Percentiles rank a stretch among this genome's conserved stretches.
phyloP scores from a whole-genome alignment of 2,113 vertebrate genomes.

The Chloebia gouldiae region DNA sequence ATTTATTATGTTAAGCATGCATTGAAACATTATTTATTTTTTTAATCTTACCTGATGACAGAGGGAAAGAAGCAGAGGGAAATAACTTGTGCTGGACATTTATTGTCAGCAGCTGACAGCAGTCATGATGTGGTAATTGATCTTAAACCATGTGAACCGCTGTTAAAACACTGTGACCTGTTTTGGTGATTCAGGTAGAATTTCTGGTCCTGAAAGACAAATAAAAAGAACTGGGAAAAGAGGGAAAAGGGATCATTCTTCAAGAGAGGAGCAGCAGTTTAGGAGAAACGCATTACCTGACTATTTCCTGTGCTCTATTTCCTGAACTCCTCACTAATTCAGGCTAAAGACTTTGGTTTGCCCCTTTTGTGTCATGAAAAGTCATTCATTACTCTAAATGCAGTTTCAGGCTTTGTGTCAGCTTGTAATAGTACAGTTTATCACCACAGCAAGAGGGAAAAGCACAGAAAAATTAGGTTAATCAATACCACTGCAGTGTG shows the following conservation, averaged over 20 bases:
- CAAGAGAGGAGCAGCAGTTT: neutral
- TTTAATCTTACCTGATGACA: neutral
- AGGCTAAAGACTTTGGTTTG: neutral
- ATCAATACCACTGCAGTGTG: slow-evolving; percentile 55
- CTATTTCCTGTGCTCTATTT: neutral
- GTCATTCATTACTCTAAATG: slow-evolving; percentile 51
- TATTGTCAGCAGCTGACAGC: neutral
- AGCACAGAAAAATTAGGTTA: slow-evolving; percentile 63
- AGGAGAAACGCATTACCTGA: neutral
- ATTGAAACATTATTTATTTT: neutral
- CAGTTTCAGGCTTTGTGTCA: slow-evolving; percentile 39
- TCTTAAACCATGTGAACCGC: neutral
- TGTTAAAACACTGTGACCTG: neutral
- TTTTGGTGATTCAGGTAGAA: neutral
- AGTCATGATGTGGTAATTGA: neutral
- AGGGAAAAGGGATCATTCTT: neutral
- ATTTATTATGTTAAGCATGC: neutral
- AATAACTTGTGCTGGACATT: neutral
- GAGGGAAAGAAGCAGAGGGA: neutral
- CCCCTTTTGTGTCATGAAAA: neutral
- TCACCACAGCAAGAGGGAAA: slow-evolving; percentile 25
- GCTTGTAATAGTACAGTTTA: slow-evolving; percentile 48
- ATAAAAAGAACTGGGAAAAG: neutral
- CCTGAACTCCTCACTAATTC: neutral
- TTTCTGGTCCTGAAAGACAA: neutral